Evolutionary conservation across 2,888 invertebrate species (phyloP).

Genomic region (Latrodectus hesperus): DNA sequence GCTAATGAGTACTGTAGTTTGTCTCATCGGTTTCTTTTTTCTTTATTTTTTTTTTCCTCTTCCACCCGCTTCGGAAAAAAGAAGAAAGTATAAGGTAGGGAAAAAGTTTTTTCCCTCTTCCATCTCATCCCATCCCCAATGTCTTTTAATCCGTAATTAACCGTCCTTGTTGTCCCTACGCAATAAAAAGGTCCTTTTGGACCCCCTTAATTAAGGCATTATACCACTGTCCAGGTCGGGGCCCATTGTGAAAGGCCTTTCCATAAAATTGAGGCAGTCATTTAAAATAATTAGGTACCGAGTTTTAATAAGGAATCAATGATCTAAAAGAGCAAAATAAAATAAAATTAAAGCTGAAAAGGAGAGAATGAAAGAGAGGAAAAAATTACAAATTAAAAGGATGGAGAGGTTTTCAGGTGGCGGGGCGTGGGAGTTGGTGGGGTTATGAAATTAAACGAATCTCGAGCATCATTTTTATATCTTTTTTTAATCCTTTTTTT

Average conservation of each 20-base stretch:
- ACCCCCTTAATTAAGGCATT: constrained; percentile 64
- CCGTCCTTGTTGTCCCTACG: constrained; percentile 57
- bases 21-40: constrained; percentile 27
- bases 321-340: constrained; percentile 46
- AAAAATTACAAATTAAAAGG: constrained; percentile 65
- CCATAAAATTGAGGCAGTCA: constrained; percentile 63
- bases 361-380: constrained; percentile 19
- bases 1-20: constrained; percentile 52
- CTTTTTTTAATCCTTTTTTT: constrained; percentile 41
- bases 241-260: constrained; percentile 32
- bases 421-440: constrained; percentile 4
- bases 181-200: constrained; percentile 61
- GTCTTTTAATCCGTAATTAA: constrained; percentile 68
- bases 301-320: constrained; percentile 69
- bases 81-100: constrained; percentile 17
- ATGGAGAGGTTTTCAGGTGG: constrained; percentile 1
- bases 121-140: constrained; percentile 8
- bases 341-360: constrained; percentile 56
- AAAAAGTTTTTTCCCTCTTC: constrained; percentile 31
- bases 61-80: constrained; percentile 16
- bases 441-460: constrained; percentile 68
- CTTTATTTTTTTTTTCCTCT: constrained; percentile 13
- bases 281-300: constrained; percentile 69
- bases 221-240: constrained; percentile 47
- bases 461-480: constrained; percentile 31